These are phyloP conservation scores for Amphipoea oculea DNA, from an alignment of 2,888 invertebrate genomes.

Conservation along the genomic window DNA sequence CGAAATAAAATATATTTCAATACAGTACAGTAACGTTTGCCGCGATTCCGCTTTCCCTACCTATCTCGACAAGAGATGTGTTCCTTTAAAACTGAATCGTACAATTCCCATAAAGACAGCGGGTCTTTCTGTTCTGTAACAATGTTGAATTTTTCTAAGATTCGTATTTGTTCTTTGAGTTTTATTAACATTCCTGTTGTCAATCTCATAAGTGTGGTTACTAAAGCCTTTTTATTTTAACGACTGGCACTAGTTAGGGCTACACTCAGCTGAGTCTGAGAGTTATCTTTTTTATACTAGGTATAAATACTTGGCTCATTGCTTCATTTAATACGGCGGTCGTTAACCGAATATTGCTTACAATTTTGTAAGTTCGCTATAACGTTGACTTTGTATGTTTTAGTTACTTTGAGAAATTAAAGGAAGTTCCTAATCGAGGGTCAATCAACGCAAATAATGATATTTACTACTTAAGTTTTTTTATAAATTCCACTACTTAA, in stretches of 20 bases:
- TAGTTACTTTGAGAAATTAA: conserved; percentile 20
- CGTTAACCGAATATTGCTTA: conserved; percentile 21
- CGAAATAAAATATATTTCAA: conserved; percentile 42
- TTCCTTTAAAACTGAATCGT: conserved; percentile 13
- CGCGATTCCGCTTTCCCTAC: background rate
- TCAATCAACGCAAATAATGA: conserved; percentile 12
- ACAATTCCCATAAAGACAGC: background rate
- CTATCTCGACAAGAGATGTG: conserved; percentile 15
- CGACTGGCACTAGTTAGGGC: conserved; percentile 21
- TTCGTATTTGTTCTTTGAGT: background rate
- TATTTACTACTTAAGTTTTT: background rate
- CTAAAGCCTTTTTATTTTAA: conserved; percentile 41
- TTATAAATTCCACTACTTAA: background rate
- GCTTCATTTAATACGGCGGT: conserved; percentile 17
- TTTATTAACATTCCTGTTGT: conserved; percentile 4
- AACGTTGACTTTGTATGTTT: conserved; percentile 41
- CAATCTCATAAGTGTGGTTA: conserved; percentile 27
- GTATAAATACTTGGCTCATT: conserved; percentile 44
- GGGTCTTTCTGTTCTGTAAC: background rate
- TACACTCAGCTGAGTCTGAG: conserved; percentile 15
- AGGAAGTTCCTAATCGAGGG: conserved; percentile 17
- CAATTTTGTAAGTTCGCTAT: conserved; percentile 27
- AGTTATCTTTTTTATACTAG: conserved; percentile 23
- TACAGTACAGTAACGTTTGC: conserved; percentile 7
- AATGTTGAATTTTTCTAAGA: background rate